Base-by-base conservation (phyloP, 2,888 invertebrate species). In the Caenorhabditis imperialis region DNA sequence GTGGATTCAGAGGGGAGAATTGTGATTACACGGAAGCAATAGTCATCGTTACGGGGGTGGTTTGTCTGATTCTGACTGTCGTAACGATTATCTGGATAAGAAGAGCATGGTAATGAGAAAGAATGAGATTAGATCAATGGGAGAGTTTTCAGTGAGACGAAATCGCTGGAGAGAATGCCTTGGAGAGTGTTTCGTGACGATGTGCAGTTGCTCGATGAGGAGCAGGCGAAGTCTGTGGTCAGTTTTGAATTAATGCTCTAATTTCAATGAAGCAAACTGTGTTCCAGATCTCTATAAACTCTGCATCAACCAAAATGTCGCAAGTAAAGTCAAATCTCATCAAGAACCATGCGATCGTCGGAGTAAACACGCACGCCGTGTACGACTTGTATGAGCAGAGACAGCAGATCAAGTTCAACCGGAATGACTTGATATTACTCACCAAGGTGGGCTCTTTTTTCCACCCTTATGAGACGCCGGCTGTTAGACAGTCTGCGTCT, bases 301-400 rank as follows among this genome's bases (percentile, higher is more conserved):
- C 79, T 1, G 63, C 51, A 4, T 35, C 74, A 4, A 82, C 80
- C 1, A 82, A 82, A 53, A 58, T 82, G 51, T 77, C 78, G 4
- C 72, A 76, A 27, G 72, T 78, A 23, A 65, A 60, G 18, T 72
- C 61, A 18, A 69, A 75, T 27, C 35, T 82, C 35, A 65, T 76
- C 30, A 79, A 78, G 50, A 78, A 82, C 57, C 86, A 86, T 54
- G 86, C 85, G 10, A 83, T 86, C 7, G 62, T 86, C 44, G 86
- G 86, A 14, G 77, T 77, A 18, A 81, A 82, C 50, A 81, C 81
- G 1, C 81, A 82, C 50, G 75, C 78, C 5, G 58, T 78, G 16
- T 82, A 74, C 50, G 75, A 78, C 45, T 25, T 69, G 10, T 81
- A 75, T 42, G 75, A 72, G 25, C 82, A 81, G 48, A 38, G 76